Base-by-base conservation (phyloP, 2,888 invertebrate genomes). In the Seira sanloemensis region DNA sequence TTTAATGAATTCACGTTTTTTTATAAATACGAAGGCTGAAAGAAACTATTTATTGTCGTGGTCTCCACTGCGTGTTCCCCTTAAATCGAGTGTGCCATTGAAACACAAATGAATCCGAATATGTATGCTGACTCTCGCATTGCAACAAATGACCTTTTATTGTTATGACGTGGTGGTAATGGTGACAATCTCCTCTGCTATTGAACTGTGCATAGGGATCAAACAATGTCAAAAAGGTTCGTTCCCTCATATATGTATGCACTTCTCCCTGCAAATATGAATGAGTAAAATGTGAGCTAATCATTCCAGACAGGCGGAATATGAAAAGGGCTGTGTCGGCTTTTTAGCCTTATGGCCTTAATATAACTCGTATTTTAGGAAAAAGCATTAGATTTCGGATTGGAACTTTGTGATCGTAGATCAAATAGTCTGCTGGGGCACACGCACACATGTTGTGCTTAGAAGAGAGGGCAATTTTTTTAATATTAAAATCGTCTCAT, bases 271-370 rank as follows among this genome's bases (percentile, higher is more conserved):
- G 26, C 74, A 54, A 37, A 67, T n/a, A 74, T 74, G 79, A 72
- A 78, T 78, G 78, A 73, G 74, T 79, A 79, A 79, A 79, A 73
- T 79, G 79, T 54, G 67, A 79, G 73, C 79, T 73, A 79, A 79
- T 79, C 79, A 79, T 79, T 67, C 68, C 66, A 67, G 78, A 71
- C 12, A n/a, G n/a, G 18, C 37, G n/a, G n/a, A n/a, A n/a, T n/a
- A n/a, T n/a, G n/a, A n/a, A n/a, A n/a, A n/a, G n/a, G n/a, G n/a
- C 7, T 16, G 66, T 37, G 72, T 50, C 71, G 46, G 72, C 72
- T 46, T 71, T 68, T 75, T n/a, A n/a, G 72, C 37, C 46, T 7
- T 19, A 12, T 76, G 50, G 54, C 72, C 68, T 77, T n/a, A n/a
- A n/a, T n/a, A n/a, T n/a, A n/a, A n/a, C n/a, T n/a, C n/a, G n/a